A percentile compares a stretch with the other conserved stretches of the same genome.
Conservation (phyloP, 2,797 vertebrate species). For the Helarctos malayanus region DNA sequence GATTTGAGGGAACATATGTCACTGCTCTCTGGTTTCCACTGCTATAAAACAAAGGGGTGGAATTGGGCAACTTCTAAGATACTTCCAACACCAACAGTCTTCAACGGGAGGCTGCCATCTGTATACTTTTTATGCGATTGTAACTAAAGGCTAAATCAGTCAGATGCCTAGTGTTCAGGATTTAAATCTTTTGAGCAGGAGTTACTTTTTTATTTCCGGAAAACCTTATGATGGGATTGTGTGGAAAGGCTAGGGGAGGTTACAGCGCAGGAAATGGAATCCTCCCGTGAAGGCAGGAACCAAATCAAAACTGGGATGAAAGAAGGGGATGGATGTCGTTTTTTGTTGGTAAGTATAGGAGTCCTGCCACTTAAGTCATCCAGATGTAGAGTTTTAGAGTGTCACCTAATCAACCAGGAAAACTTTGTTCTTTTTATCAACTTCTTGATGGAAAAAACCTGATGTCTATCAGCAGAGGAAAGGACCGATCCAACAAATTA, state of each 20-base stretch:
- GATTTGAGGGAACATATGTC: neutral
- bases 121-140: neutral
- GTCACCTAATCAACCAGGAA: neutral
- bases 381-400: neutral
- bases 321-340: too few relatives aligned
- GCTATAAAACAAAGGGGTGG: neutral
- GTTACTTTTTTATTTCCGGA: constrained; percentile 9
- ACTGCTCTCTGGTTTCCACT: neutral
- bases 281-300: neutral
- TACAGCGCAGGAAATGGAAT: neutral
- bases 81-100: neutral
- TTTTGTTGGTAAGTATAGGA: neutral
- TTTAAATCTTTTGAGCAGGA: neutral
- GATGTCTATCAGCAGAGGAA: neutral
- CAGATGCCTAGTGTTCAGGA: neutral
- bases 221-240: neutral
- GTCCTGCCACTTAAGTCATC: neutral
- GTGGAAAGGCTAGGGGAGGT: neutral
- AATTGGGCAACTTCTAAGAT: neutral
- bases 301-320: neutral
- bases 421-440: neutral
- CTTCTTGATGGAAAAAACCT: neutral
- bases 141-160: neutral
- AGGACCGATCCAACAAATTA: neutral
- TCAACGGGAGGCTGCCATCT: neutral